Percentiles rank a stretch among this genome's conserved stretches.
Evolutionary conservation across 2,797 vertebrate species (phyloP).

Genomic region (Mastacembelus armatus): DNA sequence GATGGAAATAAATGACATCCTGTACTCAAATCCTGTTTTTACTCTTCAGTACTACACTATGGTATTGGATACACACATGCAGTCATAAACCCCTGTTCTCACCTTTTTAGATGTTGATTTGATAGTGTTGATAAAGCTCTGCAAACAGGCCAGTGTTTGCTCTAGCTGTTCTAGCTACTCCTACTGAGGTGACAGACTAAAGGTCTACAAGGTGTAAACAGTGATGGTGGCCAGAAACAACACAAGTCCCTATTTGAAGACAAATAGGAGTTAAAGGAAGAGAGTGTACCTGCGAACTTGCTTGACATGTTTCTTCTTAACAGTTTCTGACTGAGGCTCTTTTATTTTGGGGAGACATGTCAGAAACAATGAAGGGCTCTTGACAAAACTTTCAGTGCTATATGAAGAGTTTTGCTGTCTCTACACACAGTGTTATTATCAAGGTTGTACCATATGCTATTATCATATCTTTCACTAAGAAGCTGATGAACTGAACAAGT

Average conservation of each 20-base stretch:
- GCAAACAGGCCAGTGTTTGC: conserved; percentile 71
- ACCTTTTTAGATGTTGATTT: conserved; percentile 63
- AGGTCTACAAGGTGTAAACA: conserved; percentile 35
- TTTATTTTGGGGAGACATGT: conserved; percentile 2
- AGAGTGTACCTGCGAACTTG: conserved; percentile 30
- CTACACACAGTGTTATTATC: neutral
- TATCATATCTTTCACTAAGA: neutral
- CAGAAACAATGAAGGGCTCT: too few species aligned
- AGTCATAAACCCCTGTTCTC: conserved; percentile 31
- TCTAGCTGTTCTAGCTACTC: conserved; percentile 31
- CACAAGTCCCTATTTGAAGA: conserved; percentile 46
- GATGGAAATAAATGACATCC: conserved; percentile 35
- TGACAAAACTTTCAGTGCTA: neutral
- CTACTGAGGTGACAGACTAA: conserved; percentile 44
- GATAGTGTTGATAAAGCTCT: conserved; percentile 40
- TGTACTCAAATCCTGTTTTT: conserved; percentile 37
- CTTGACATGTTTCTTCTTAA: neutral
- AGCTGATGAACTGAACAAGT: neutral
- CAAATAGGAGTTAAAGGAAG: conserved; percentile 31
- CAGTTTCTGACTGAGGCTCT: neutral
- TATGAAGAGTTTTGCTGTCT: conserved; percentile 1
- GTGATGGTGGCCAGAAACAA: conserved; percentile 6
- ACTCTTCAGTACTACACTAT: neutral
- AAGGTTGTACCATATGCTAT: neutral
- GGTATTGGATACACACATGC: conserved; percentile 9